Percentiles rank a stretch among this genome's conserved stretches.
phyloP scores from a whole-genome alignment of 2,113 vertebrate genomes.

The Channa argus region DNA sequence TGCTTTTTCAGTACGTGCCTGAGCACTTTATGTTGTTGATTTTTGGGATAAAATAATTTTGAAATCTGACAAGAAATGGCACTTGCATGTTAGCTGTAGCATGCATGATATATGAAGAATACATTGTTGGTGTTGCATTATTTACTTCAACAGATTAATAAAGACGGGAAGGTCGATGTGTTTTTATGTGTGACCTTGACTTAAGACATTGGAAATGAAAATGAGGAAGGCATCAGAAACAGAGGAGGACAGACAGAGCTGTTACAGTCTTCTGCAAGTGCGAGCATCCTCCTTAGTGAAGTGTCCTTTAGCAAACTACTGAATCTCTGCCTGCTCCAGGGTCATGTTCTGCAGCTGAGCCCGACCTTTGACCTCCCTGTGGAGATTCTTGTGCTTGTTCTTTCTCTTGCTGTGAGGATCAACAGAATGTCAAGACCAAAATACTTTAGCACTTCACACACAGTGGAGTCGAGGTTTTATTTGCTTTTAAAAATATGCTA shows the following conservation, averaged over 20 bases:
- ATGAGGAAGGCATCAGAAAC: constrained; percentile 5
- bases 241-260: constrained; percentile 9
- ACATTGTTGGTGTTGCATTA: no score
- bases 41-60: neutral
- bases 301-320: constrained; percentile 32
- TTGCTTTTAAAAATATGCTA: constrained; percentile 6
- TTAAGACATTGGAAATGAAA: neutral
- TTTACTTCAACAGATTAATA: no score
- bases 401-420: constrained; percentile 50
- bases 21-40: neutral
- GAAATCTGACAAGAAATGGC: no score
- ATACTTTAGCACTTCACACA: constrained; percentile 1
- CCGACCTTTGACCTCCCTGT: constrained; percentile 46
- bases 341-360: constrained; percentile 9
- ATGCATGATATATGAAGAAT: no score
- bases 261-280: neutral
- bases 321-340: constrained; percentile 6
- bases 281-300: constrained; percentile 10
- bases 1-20: neutral
- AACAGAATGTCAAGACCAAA: constrained; percentile 36
- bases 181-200: neutral
- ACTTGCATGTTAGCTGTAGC: no score
- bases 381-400: constrained; percentile 47
- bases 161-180: neutral
- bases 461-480: constrained; percentile 6